Base-by-base conservation (phyloP, 1,140 invertebrate species). In the Euwallacea fornicatus region DNA sequence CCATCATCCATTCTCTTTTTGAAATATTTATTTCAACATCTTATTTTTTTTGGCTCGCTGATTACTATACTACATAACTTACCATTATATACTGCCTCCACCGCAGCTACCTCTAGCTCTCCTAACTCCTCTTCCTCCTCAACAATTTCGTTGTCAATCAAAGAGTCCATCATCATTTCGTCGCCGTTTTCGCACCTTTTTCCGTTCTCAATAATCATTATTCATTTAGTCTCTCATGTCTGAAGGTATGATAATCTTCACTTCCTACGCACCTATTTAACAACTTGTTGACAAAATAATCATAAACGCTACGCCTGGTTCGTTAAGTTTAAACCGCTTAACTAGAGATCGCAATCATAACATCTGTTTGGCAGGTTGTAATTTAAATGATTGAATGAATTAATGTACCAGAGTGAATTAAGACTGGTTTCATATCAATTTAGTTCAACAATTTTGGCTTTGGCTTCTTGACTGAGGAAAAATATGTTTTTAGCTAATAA, bases 141-240 rank as follows among this genome's bases (percentile, higher is more conserved):
- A 33, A 63, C 46, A 46, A 70, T 70, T 43, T 70, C 68, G 13
- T 70, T 56, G 21, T 61, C 68, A 11, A 70, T 63, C 50, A 64
- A 62, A 15, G 50, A 55, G 16, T 70, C 59, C 68, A 64, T 70
- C 16, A 41, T 61, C 47, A 33, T 33, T 33, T 33, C 21, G 6
- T 69, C 66, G 7, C 16, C 11, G 9, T 61, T 41, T 21, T 69
- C 66, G 10, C 15, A 50, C 47, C 16, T 53, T 7, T 50, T 13
- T 8, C 60, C 9, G 42, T 42, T 62, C 33, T 70, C n/a, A 43
- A 70, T 70, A 11, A 70, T 70, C 68, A 70, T 70, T 63, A 61
- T 60, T n/a, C 13, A 3, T 21, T 42, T 15, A 70, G 7, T 13
- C 13, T 46, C 9, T 50, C 47, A 64, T 56, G 16, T 42, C 33